These are phyloP conservation scores for Oreochromis tanganicae DNA, from an alignment of 2,113 vertebrate species.

Conservation along the genomic window DNA sequence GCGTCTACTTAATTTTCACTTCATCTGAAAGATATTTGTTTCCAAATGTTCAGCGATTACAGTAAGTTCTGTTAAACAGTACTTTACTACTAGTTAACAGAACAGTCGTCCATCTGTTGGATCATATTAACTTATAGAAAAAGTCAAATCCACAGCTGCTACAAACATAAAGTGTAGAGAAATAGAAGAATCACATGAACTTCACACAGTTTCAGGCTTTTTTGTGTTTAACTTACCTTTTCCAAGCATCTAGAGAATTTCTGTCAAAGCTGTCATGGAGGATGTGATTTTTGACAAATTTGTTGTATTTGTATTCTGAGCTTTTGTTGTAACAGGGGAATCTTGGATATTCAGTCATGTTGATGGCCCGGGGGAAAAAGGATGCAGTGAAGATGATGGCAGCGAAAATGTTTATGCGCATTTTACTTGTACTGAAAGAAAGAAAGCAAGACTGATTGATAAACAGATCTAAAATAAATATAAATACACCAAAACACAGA, in stretches of 20 bases:
- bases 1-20: no score
- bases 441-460: background rate
- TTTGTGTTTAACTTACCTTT: background rate
- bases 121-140: no score
- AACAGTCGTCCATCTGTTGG: no score
- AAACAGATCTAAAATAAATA: background rate
- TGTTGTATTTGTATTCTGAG: background rate
- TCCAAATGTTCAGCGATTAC: no score
- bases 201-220: background rate
- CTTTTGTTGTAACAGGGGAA: background rate
- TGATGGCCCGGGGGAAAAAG: background rate
- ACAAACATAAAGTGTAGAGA: background rate
- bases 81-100: no score
- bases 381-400: background rate
- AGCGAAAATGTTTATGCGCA: background rate
- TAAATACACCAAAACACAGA: background rate
- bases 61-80: no score
- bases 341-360: background rate
- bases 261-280: background rate
- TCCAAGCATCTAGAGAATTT: background rate
- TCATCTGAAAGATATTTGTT: no score
- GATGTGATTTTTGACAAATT: background rate
- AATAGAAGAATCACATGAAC: background rate
- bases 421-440: background rate
- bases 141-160: no score